Conservation (phyloP, 2,797 vertebrate genomes). For the Podarcis siculus region DNA sequence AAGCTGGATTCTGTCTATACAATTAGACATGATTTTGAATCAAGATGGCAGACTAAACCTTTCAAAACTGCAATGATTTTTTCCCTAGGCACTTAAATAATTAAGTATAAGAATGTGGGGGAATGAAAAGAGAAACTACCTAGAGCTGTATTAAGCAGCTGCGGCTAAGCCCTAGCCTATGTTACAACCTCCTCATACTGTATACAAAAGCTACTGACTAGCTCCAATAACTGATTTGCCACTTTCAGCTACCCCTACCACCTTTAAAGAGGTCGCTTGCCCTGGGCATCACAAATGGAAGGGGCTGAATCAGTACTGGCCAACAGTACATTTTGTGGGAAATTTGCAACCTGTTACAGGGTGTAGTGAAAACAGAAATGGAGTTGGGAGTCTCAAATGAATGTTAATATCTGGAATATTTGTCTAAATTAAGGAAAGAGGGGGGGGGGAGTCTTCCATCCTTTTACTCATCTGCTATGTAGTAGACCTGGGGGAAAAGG, state of each 20-base stretch:
- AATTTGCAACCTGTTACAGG: background rate
- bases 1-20: too few species aligned
- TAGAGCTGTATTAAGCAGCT: background rate
- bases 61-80: too few species aligned
- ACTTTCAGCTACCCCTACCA: too few species aligned
- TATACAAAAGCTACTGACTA: background rate
- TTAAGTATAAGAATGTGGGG: background rate
- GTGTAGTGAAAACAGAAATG: background rate
- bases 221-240: too few species aligned
- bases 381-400: background rate
- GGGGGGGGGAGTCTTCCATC: background rate
- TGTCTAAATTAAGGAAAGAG: too few species aligned
- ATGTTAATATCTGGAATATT: background rate
- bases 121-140: background rate
- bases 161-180: background rate
- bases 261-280: background rate
- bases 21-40: too few species aligned
- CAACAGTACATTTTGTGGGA: background rate
- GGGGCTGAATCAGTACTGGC: background rate
- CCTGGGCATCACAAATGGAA: background rate
- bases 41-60: too few species aligned
- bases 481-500: background rate
- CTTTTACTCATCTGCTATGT: background rate
- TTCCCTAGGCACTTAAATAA: too few species aligned
- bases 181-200: background rate